phyloP scores from a whole-genome alignment of 2,113 vertebrate genomes.

The Notarius lentiginosus region DNA sequence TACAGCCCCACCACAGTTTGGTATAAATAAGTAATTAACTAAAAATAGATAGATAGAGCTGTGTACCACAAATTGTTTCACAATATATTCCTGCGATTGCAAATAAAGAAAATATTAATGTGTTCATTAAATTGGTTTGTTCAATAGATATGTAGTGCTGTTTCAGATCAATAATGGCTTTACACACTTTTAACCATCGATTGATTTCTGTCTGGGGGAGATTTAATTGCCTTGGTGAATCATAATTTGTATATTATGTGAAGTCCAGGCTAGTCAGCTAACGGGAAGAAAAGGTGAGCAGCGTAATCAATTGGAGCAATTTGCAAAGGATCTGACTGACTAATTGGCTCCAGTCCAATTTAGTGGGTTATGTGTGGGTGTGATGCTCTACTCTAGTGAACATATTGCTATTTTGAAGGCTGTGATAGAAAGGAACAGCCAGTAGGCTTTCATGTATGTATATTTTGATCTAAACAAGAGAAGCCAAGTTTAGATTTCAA shows the following conservation, averaged over 20 bases:
- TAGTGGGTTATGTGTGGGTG: neutral
- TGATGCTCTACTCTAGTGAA: slow-evolving; percentile 26
- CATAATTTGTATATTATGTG: slow-evolving; percentile 25
- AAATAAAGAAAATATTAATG: slow-evolving; percentile 29
- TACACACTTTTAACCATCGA: slow-evolving; percentile 52
- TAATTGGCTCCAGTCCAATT: slow-evolving; percentile 44
- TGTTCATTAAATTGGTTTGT: slow-evolving; percentile 28
- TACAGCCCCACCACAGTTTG: neutral
- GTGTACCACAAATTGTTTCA: neutral
- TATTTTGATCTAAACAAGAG: neutral
- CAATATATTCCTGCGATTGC: slow-evolving; percentile 6
- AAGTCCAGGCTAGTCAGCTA: slow-evolving; percentile 14
- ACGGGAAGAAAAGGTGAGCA: slow-evolving; percentile 24
- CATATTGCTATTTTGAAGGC: neutral
- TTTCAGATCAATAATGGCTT: slow-evolving; percentile 49
- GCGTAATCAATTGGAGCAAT: slow-evolving; percentile 43
- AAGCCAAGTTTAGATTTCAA: neutral
- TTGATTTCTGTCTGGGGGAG: slow-evolving; percentile 42
- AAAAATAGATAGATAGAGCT: neutral
- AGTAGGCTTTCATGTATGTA: neutral
- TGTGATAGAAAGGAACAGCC: neutral
- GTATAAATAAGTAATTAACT: too few species aligned
- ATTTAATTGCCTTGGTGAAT: slow-evolving; percentile 51
- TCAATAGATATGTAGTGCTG: slow-evolving; percentile 15
- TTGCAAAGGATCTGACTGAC: slow-evolving; percentile 49